Conservation (phyloP, 2,113 vertebrate species). For the Pedionomus torquatus region DNA sequence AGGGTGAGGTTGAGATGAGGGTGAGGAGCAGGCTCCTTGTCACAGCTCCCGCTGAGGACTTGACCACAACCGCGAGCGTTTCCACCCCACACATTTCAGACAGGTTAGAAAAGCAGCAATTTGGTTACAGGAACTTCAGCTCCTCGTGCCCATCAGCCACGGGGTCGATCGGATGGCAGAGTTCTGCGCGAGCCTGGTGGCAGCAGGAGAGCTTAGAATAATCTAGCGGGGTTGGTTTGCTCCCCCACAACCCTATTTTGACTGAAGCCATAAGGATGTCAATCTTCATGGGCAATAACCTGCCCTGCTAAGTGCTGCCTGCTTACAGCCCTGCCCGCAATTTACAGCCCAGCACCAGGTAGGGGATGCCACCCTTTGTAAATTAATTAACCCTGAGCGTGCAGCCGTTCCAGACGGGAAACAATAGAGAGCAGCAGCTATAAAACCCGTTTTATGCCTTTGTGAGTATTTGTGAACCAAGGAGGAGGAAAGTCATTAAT, state of each 20-base stretch:
- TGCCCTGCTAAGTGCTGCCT: background rate
- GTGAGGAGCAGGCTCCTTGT: background rate
- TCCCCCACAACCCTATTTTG: background rate
- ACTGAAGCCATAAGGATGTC: background rate
- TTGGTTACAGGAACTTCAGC: background rate
- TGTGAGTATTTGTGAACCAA: background rate
- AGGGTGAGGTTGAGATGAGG: too few species aligned
- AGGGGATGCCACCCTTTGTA: background rate
- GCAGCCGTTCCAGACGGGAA: background rate
- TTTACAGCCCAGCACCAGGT: background rate
- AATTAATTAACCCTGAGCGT: background rate
- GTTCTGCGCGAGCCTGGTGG: background rate
- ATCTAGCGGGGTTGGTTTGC: background rate
- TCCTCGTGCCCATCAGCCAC: too few species aligned
- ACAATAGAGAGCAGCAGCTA: background rate
- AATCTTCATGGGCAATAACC: background rate
- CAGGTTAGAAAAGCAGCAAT: background rate
- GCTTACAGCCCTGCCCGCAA: background rate
- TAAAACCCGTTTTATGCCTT: background rate
- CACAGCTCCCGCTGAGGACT: background rate
- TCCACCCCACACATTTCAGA: background rate
- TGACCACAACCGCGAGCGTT: background rate
- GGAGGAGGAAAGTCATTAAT: background rate
- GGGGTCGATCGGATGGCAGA: too few species aligned
- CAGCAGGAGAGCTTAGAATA: background rate